phyloP scores from a whole-genome alignment of 1,140 invertebrate species.

The Bombus confusus region DNA sequence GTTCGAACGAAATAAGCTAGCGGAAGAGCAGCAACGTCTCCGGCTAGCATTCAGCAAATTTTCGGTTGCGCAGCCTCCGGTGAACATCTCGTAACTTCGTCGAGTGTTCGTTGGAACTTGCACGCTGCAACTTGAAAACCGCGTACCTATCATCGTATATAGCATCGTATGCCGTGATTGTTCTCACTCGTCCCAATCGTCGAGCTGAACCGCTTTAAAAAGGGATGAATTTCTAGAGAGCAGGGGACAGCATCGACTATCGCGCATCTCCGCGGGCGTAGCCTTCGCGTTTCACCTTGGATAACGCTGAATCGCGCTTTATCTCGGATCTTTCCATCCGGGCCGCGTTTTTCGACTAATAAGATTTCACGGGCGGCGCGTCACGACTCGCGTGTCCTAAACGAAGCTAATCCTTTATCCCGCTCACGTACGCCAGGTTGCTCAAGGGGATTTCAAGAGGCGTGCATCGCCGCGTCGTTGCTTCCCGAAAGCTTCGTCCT shows the following conservation, averaged over 20 bases:
- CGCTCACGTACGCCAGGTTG: constrained; percentile 52
- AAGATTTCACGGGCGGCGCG: constrained; percentile 44
- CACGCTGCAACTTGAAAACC: constrained; percentile 23
- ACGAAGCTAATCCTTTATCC: constrained; percentile 57
- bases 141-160: background rate
- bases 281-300: constrained; percentile 3
- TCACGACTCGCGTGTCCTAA: constrained; percentile 40
- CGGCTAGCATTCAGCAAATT: background rate
- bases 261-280: background rate
- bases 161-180: constrained; percentile 34
- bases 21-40: background rate
- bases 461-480: constrained; percentile 9
- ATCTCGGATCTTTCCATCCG: constrained; percentile 3
- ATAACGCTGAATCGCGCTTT: constrained; percentile 19
- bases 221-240: background rate
- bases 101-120: constrained; percentile 20
- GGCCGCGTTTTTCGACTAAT: constrained; percentile 56
- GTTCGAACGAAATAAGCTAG: constrained; percentile 1
- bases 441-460: constrained; percentile 49
- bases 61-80: background rate
- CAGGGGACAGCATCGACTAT: background rate
- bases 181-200: constrained; percentile 6
- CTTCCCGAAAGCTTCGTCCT: constrained; percentile 21
- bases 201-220: constrained; percentile 22
- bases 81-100: constrained; percentile 41